A percentile compares a stretch with the other conserved stretches of the same genome.
phyloP scores from a whole-genome alignment of 2,797 vertebrate species.

The Cebuella pygmaea region DNA sequence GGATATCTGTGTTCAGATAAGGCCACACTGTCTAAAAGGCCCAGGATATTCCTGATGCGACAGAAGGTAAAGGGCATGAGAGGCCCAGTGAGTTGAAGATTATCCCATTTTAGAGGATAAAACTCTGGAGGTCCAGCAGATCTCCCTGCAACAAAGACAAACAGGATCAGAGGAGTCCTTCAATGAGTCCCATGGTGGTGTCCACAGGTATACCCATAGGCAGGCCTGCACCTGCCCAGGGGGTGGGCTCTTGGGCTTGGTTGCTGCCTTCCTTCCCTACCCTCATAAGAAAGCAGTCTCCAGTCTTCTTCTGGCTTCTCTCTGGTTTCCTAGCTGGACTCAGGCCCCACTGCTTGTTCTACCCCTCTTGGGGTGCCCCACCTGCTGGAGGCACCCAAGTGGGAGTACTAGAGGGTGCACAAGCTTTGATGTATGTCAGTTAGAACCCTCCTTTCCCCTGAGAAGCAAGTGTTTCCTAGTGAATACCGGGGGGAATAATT shows the following conservation, averaged over 20 bases:
- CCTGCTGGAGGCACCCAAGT: background rate
- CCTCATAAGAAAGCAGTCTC: background rate
- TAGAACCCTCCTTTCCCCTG: background rate
- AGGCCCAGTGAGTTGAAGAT: background rate
- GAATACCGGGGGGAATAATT: background rate
- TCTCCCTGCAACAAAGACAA: background rate
- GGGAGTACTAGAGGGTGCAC: background rate
- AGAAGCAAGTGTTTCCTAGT: background rate
- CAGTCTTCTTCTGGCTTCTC: no score
- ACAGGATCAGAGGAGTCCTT: background rate
- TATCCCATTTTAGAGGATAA: background rate
- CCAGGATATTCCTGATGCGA: background rate
- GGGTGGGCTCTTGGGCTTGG: background rate
- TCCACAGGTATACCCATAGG: background rate
- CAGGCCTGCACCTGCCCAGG: no score
- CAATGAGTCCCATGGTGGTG: fast-evolving
- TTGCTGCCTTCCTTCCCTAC: background rate
- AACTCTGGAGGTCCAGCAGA: background rate
- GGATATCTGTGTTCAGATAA: background rate
- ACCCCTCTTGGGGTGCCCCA: background rate
- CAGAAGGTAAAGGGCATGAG: background rate
- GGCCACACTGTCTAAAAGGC: background rate
- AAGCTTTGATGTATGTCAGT: background rate
- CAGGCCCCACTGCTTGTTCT: background rate
- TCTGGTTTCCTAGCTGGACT: background rate